Conservation (phyloP, 2,888 invertebrate species). For the Alloscopus bannaensis region DNA sequence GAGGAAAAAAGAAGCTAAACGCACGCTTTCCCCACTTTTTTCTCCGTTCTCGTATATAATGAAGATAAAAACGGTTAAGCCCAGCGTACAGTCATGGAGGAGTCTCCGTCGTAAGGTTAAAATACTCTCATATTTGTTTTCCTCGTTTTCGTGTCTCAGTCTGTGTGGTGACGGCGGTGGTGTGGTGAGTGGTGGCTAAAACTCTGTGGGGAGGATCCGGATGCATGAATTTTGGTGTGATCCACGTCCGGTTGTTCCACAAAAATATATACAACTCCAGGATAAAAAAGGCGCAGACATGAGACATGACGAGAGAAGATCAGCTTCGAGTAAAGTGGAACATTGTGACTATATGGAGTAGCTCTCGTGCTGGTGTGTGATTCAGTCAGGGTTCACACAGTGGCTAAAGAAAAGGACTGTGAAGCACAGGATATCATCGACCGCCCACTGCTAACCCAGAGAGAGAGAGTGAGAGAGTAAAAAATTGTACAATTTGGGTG, state of each 20-base stretch:
- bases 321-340: conserved; percentile 1
- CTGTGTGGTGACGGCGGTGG: conserved; percentile 37
- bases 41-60: not conserved
- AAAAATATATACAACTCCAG: not conserved
- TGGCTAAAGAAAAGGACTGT: not conserved
- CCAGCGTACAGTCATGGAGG: too few relatives aligned
- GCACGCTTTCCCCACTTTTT: not conserved
- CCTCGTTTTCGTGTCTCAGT: too few relatives aligned
- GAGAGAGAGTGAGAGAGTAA: too few relatives aligned
- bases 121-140: too few relatives aligned
- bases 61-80: too few relatives aligned
- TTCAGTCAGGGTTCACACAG: conserved; percentile 5
- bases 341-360: too few relatives aligned
- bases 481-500: conserved; percentile 13
- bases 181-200: conserved; percentile 37
- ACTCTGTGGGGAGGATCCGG: conserved; percentile 42
- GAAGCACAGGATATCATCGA: not conserved
- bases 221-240: conserved; percentile 36
- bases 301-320: not conserved
- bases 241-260: conserved; percentile 41
- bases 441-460: conserved; percentile 19
- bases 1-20: not conserved
- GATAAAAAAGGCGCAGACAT: not conserved
- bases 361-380: too few relatives aligned
- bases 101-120: too few relatives aligned